Evolutionary conservation across 2,113 vertebrate genomes (phyloP), one percentile per base, ranked within the genome.

Genomic region (Mus spicilegus): DNA sequence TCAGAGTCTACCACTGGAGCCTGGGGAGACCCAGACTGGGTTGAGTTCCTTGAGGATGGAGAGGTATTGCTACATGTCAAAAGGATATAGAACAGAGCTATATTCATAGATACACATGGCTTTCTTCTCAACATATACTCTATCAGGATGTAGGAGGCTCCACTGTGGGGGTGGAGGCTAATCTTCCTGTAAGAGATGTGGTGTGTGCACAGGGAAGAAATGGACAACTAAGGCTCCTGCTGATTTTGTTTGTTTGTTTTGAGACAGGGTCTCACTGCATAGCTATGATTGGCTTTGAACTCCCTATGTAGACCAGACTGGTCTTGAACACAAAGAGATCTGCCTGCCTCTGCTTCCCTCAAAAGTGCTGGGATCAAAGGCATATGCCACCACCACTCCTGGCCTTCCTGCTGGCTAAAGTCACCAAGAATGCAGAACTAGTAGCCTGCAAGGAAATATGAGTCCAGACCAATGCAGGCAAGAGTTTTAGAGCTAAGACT

Each of bases 11-110:
- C 84, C 76, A 24, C 73, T 78, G 54, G 73, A 87, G 86, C 46
- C 87, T 49, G 82, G 80, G 39, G 72, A 91, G 61, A 28, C 67
- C 96, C 95, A 93, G 89, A 51, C 84, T 87, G 46, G 61, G 56
- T 11, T 0, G 39, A 94, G 92, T 46, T 96, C 91, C 95, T 95
- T 96, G 90, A 93, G 87, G 90, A 92, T 33, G 88, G 92, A 95
- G 95, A 97, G 96, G 95, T 75, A 58, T n/a, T 91, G 95, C 97
- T 92, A 97, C 96, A 95, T 94, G 97, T 97, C 96, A 86, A 94
- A 93, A 97, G 86, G 95, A 95, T 70, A 96, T 90, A 95, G 92
- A 95, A 94, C 54, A 96, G 93, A 97, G 96, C 93, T 81, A 96
- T 42, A 95, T 85, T 88, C 88, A 75, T 75, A 95, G 92, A 85